phyloP scores from a whole-genome alignment of 2,797 vertebrate genomes.

The Microchirus variegatus region DNA sequence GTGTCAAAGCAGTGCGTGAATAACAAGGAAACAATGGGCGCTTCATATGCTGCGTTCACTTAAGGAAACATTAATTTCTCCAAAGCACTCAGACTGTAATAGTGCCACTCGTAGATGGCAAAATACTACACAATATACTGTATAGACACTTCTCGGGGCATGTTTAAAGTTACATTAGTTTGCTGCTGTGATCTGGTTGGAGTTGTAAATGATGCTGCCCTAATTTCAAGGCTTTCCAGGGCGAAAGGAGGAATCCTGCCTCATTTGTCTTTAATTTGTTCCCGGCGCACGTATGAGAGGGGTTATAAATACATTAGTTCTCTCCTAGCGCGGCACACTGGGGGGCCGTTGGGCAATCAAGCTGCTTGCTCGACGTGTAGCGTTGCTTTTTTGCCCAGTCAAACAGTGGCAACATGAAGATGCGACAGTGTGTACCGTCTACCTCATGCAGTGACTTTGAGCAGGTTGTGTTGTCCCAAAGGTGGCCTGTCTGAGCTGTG shows the following conservation, averaged over 20 bases:
- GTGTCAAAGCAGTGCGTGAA: slow-evolving; percentile 4
- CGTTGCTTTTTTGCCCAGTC: slow-evolving; percentile 36
- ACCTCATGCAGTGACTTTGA: slow-evolving; percentile 43
- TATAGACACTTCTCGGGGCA: slow-evolving; percentile 36
- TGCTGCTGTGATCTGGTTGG: slow-evolving; percentile 49
- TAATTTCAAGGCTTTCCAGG: slow-evolving; percentile 65
- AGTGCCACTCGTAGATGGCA: slow-evolving; percentile 21
- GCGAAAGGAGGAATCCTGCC: slow-evolving; percentile 59
- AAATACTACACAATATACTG: slow-evolving; percentile 21
- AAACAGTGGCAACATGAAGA: slow-evolving; percentile 20
- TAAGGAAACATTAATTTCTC: slow-evolving; percentile 2
- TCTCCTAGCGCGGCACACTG: slow-evolving; percentile 47
- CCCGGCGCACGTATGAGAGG: slow-evolving; percentile 69
- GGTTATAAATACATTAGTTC: slow-evolving; percentile 75
- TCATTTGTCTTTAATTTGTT: slow-evolving; percentile 77
- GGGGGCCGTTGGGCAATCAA: slow-evolving; percentile 60
- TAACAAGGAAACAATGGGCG: slow-evolving; percentile 3
- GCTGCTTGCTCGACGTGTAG: slow-evolving; percentile 37
- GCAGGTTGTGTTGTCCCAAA: slow-evolving; percentile 51
- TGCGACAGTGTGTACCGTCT: slow-evolving; percentile 41
- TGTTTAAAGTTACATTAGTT: slow-evolving; percentile 65
- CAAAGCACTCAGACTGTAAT: slow-evolving; percentile 15
- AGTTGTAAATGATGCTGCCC: slow-evolving; percentile 64
- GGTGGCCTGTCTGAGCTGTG: slow-evolving; percentile 29
- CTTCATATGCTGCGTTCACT: slow-evolving; percentile 5